phyloP scores from a whole-genome alignment of 2,797 vertebrate species.

The Strix occidentalis region DNA sequence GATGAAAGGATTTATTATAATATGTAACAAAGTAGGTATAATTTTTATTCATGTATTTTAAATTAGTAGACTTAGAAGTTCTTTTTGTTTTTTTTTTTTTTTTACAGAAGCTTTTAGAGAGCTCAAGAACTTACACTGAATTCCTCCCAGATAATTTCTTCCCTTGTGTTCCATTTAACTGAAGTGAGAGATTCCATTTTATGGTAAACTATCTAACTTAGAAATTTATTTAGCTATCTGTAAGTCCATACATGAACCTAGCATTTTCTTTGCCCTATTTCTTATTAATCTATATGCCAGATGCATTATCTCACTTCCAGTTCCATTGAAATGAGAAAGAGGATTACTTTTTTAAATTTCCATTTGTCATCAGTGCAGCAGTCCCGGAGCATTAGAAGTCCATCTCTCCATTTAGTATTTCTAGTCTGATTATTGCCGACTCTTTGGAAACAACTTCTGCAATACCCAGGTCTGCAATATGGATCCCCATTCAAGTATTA shows the following conservation, averaged over 20 bases:
- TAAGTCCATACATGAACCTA: background rate
- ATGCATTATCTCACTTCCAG: background rate
- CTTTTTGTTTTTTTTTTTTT: background rate
- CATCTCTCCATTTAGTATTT: background rate
- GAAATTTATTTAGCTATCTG: constrained; percentile 6
- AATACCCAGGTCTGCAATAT: background rate
- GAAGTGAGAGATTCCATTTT: background rate
- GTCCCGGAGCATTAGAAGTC: background rate
- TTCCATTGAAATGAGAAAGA: background rate
- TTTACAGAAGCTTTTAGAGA: background rate
- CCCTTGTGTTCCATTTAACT: background rate
- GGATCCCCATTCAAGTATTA: background rate
- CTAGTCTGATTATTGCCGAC: background rate
- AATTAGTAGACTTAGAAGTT: background rate
- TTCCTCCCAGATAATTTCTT: background rate
- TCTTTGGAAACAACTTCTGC: constrained; percentile 12
- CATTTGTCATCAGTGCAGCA: background rate
- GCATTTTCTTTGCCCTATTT: background rate
- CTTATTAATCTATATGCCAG: background rate
- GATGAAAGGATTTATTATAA: background rate
- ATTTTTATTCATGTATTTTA: background rate
- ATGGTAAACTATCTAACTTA: background rate
- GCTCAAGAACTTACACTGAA: background rate
- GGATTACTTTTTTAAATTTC: constrained; percentile 2
- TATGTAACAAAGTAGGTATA: background rate